Percentiles rank a stretch among this genome's conserved stretches.
Evolutionary conservation across 2,888 invertebrate species (phyloP).

Genomic region (Ischnus inquisitorius): DNA sequence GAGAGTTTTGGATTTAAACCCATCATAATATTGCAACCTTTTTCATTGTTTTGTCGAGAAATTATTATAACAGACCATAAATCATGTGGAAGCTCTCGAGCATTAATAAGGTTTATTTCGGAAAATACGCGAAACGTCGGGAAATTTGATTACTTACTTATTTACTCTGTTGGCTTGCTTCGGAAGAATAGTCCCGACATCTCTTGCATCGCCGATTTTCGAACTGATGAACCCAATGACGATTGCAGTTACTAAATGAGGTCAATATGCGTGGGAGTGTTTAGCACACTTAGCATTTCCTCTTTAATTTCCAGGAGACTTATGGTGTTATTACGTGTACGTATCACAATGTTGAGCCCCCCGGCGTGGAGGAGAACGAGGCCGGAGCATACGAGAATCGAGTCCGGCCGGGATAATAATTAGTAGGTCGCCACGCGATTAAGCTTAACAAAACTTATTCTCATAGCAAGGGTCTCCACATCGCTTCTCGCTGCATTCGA

Average conservation of each 20-base stretch:
- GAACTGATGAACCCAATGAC: conserved; percentile 18
- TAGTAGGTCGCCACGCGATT: conserved; percentile 79
- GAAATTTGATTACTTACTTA: too few species aligned
- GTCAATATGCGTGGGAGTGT: conserved; percentile 53
- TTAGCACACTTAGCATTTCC: conserved; percentile 58
- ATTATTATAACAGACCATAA: too few species aligned
- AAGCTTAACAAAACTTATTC: conserved; percentile 77
- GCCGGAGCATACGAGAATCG: conserved; percentile 54
- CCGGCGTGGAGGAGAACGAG: conserved; percentile 43
- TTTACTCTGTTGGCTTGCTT: not conserved
- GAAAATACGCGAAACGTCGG: too few species aligned
- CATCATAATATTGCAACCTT: too few species aligned
- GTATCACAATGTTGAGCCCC: conserved; percentile 27
- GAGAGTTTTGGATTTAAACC: not conserved
- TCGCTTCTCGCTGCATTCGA: conserved; percentile 40
- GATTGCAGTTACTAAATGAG: conserved; percentile 32
- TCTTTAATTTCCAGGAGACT: conserved; percentile 54
- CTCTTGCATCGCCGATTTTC: conserved; percentile 17
- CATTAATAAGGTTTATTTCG: too few species aligned
- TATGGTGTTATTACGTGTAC: conserved; percentile 40
- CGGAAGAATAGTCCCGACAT: conserved; percentile 26
- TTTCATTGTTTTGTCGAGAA: too few species aligned
- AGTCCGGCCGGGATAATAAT: conserved; percentile 74
- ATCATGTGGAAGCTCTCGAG: too few species aligned
- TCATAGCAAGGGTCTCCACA: conserved; percentile 45